Base-by-base conservation (phyloP, 53 echinoderm and acorn worm genomes). In the Mesocentrotus franciscanus region DNA sequence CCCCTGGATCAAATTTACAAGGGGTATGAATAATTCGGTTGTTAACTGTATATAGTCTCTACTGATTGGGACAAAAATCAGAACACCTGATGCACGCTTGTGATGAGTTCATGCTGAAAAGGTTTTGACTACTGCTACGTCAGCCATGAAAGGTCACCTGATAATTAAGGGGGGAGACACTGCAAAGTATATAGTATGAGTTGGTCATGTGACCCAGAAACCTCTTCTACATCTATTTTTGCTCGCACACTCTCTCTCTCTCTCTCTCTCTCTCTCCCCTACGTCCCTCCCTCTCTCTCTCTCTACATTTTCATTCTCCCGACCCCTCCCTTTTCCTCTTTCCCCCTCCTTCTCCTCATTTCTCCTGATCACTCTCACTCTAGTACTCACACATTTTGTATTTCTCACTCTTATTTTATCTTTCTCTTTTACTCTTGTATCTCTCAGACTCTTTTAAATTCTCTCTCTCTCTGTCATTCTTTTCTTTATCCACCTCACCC, bases 91-190 rank as follows among this genome's bases (percentile, higher is more conserved):
- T 81, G 81, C 81, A 81, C 39, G 9, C 81, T 81, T 1, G 42
- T 39, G 81, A 81, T 81, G 81, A 81, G 42, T 42, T 81, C 9
- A 22, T 18, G 81, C 36, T 20, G 22, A 81, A 81, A 81, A 9
- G 81, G 36, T 60, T 59, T 90, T 90, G 90, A 90, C 90, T 90
- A 59, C 58, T 59, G 27, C 33, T 60, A 59, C 13, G 29, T 9
- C 59, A 90, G 27, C 57, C 90, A 90, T 90, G 90, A 90, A 90
- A 90, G 90, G 90, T 90, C 90, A 90, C 90, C 13, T 60, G 90
- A 90, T 60, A 90, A 90, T 59, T 90, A 60, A 60, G 35, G 81
- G 81, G 16, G 42, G 36, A 81, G 81, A 81, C 36, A 81, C 81
- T 81, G 81, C 17, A 39, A 42, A 42, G 81, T 42, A 81, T 42